A percentile compares a stretch with the other conserved stretches of the same genome.
phyloP scores from a whole-genome alignment of 2,113 vertebrate genomes.

The Sardina pilchardus region DNA sequence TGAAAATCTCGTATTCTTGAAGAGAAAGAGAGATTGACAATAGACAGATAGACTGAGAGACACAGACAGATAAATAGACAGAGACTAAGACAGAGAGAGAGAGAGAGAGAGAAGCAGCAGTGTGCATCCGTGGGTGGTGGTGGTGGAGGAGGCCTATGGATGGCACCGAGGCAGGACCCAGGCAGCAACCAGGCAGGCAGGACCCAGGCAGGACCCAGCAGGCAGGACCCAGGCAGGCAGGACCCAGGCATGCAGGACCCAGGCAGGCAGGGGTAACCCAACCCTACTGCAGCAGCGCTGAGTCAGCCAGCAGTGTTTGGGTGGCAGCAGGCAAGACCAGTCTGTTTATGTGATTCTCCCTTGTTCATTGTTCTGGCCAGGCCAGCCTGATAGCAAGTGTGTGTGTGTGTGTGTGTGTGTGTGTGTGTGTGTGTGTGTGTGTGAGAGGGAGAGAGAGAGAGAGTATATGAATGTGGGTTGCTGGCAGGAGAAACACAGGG shows the following conservation, averaged over 20 bases:
- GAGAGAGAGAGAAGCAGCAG: not conserved
- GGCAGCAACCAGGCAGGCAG: not conserved
- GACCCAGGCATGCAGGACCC: too few species aligned
- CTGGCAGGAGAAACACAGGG: not conserved
- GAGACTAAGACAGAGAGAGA: not conserved
- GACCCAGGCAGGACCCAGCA: too few species aligned
- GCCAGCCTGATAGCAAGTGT: not conserved
- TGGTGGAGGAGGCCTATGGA: not conserved
- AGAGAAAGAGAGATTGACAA: not conserved
- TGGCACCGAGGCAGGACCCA: not conserved
- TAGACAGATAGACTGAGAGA: not conserved
- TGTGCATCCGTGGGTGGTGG: not conserved
- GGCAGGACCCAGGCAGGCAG: not conserved
- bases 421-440: constrained; percentile 21
- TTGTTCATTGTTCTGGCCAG: constrained; percentile 11
- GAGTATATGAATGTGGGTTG: not conserved
- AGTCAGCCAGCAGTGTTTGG: not conserved
- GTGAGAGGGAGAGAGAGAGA: constrained; percentile 17
- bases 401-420: constrained; percentile 1
- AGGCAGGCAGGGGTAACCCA: not conserved
- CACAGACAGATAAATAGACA: not conserved
- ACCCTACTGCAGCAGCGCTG: not conserved
- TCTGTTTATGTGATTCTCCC: not conserved
- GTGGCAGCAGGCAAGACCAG: not conserved
- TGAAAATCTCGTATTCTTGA: too few species aligned